Evolutionary conservation across 1,140 invertebrate genomes (phyloP).

Genomic region (Orchestia grillus): DNA sequence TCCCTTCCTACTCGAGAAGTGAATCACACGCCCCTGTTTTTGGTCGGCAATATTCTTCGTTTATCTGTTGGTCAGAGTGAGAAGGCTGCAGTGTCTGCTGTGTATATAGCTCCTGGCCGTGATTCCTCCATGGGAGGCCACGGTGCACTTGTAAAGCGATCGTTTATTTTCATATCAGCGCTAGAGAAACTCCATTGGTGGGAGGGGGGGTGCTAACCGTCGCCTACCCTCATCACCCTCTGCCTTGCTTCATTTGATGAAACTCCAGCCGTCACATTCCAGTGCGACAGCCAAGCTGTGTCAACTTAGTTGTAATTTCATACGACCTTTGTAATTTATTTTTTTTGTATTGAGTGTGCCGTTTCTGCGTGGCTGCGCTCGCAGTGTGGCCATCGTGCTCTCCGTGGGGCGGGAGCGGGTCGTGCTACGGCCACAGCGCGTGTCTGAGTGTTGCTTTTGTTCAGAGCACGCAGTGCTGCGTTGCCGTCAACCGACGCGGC

Average conservation of each 20-base stretch:
- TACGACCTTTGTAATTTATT: conserved; percentile 10
- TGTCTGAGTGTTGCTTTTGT: neutral
- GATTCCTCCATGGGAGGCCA: neutral
- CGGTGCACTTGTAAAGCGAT: neutral
- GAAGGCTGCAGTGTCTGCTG: neutral
- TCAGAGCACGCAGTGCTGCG: too few species aligned
- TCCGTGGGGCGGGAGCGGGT: neutral
- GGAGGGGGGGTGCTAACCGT: neutral
- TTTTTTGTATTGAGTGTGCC: neutral
- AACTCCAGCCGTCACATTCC: neutral
- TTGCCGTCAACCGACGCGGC: too few species aligned
- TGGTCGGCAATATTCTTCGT: too few species aligned
- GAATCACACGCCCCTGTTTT: too few species aligned
- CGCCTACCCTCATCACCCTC: too few species aligned
- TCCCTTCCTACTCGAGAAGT: neutral
- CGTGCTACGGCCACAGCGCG: neutral
- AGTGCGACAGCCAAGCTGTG: conserved; percentile 4
- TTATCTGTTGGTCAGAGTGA: too few species aligned
- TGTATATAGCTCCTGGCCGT: neutral
- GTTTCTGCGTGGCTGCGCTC: neutral
- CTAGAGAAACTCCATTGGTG: neutral
- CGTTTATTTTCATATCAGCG: neutral
- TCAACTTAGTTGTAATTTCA: neutral
- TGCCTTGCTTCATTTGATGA: neutral
- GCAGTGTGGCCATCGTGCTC: neutral